Base-by-base conservation (phyloP, 1,140 invertebrate genomes). In the Megathymus violae region DNA sequence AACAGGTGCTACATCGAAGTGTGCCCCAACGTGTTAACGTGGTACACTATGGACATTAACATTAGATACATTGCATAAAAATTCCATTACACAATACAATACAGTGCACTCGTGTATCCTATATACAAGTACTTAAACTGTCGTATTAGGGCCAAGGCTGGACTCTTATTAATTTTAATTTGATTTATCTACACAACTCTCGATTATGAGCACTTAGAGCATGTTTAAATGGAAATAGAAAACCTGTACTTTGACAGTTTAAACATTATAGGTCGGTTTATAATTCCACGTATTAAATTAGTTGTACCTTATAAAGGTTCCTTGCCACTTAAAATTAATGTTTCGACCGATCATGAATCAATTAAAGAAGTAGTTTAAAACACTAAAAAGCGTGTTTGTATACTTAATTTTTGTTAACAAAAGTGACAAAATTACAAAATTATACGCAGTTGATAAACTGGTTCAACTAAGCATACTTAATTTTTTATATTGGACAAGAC, bases 141-240 rank as follows among this genome's bases (percentile, higher is more conserved):
- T 58, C 43, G 27, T 58, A 58, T 58, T 58, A 44, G 52, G 52
- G 52, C 52, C 52, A 58, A 58, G 52, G 52, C 15, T 46, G 40
- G 22, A 34, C 36, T 34, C 40, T 58, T 46, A 58, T 58, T 58
- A 58, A 56, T 34, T 58, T 58, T 58, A 58, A 58, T 58, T 58
- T 58, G 52, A 58, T 58, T 58, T 58, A 58, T 58, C 52, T 58
- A 58, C 52, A 40, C 52, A 43, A 34, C 41, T 34, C 52, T 58
- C 52, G 52, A 44, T 58, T 58, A 58, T 46, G 52, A 58, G 25
- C 36, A 60, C 43, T 48, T 40, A 60, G 34, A 36, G 16, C 17
- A 46, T 13, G 34, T 60, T 60, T 36, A 60, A 47, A 48, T 40
- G 31, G 44, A 60, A 47, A 44, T 58, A 58, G 52, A 58, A 43